Evolutionary conservation across 2,888 invertebrate genomes (phyloP).

Genomic region (Oscheius sp.): DNA sequence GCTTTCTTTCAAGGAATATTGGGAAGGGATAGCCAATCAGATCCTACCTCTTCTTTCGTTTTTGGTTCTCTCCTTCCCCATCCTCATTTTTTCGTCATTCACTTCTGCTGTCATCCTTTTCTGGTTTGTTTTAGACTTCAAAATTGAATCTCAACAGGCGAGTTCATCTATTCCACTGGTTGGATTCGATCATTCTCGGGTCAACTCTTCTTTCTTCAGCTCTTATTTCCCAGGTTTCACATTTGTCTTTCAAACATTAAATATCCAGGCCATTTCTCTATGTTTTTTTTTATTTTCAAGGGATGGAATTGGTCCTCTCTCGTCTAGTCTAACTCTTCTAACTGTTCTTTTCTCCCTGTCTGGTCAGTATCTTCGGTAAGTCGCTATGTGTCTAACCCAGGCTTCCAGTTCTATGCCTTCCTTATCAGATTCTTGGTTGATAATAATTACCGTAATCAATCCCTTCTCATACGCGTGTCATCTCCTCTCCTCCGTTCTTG

Average conservation of each 20-base stretch:
- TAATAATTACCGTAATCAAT: neutral
- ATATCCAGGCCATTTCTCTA: neutral
- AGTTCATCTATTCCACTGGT: neutral
- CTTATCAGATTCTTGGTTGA: neutral
- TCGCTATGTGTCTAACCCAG: neutral
- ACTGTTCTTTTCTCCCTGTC: neutral
- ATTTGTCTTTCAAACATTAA: neutral
- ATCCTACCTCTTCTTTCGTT: neutral
- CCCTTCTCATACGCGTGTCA: constrained; percentile 2
- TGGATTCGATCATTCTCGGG: neutral
- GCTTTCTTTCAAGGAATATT: neutral
- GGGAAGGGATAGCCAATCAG: constrained; percentile 9
- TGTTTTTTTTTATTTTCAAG: too few relatives aligned
- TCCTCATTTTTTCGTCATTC: neutral
- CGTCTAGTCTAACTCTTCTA: neutral
- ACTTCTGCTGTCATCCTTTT: neutral
- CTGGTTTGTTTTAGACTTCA: neutral
- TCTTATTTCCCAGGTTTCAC: constrained; percentile 2
- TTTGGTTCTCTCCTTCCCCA: neutral
- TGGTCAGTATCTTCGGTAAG: neutral
- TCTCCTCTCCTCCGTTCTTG: neutral
- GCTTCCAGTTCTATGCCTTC: constrained; percentile 7
- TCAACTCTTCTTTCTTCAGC: neutral
- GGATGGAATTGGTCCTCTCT: too few relatives aligned
- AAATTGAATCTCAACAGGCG: too few relatives aligned